Evolutionary conservation across 2,113 vertebrate genomes (phyloP), one percentile per base, ranked within the genome.

Genomic region (Stegastes partitus): DNA sequence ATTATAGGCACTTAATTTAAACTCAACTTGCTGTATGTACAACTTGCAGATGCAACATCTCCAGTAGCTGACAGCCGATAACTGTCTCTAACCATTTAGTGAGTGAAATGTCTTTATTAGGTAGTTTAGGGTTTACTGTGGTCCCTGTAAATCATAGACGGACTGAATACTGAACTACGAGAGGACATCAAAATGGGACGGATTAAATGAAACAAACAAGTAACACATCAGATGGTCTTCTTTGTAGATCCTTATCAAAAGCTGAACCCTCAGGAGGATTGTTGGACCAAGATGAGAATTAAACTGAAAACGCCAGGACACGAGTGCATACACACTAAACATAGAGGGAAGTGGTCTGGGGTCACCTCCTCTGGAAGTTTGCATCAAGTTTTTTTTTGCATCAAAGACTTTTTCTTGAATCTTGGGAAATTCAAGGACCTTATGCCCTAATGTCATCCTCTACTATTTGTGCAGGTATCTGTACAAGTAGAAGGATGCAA

Each of bases 1-100:
- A 80, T 51, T 31, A n/a, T 59, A 90, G 91, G 89, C 89, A 92
- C 90, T 92, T 92, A 0, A 50, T 64, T 80, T 67, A 54, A 66
- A 69, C 25, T 69, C 21, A 65, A 34, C 59, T 51, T 12, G 50
- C 34, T 57, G 54, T 12, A 11, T 23, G 34, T 18, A 64, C 10
- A 62, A 51, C 25, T 21, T 21, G 42, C 16, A 59, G 28, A 50
- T 61, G 23, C 26, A 21, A 45, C 5, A 21, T 1, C 7, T 61
- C 54, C 6, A 39, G 6, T 56, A n/a, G 28, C 53, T 44, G 25
- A 55, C 45, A n/a, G n/a, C 26, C 53, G 10, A 67, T 53, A 57
- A 2, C 15, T 26, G 18, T 22, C 56, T 8, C 2, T 19, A 49
- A 37, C 10, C 2, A 0, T 21, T 58, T 21, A 31, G 10, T 18